phyloP scores from a whole-genome alignment of 2,113 vertebrate genomes.

The Megalops atlanticus region DNA sequence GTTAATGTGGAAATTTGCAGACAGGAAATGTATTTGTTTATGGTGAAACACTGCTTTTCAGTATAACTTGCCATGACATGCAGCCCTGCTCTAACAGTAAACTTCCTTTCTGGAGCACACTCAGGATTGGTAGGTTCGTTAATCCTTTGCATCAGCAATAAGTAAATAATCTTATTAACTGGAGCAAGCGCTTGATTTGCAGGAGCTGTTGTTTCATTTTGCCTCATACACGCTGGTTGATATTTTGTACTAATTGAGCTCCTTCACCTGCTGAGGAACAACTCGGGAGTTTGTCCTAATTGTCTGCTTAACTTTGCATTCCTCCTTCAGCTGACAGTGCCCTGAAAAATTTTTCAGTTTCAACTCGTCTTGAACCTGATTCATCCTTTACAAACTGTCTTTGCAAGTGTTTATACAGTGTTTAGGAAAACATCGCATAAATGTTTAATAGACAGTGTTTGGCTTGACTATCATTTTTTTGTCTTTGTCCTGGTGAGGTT shows the following conservation, averaged over 20 bases:
- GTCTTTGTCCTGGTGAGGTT: too few relatives aligned
- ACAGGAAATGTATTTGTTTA: not conserved
- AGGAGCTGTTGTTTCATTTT: not conserved
- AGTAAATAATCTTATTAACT: not conserved
- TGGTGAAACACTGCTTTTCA: not conserved
- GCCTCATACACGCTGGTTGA: not conserved
- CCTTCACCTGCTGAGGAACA: too few relatives aligned
- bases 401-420: too few relatives aligned
- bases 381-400: too few relatives aligned
- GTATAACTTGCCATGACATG: too few relatives aligned
- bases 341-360: not conserved
- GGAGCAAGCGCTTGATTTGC: not conserved
- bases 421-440: too few relatives aligned
- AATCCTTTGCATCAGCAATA: conserved; percentile 2
- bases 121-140: not conserved
- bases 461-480: too few relatives aligned
- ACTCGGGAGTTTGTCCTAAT: not conserved
- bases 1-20: too few relatives aligned
- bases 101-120: not conserved
- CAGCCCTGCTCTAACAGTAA: not conserved
- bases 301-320: not conserved
- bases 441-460: too few relatives aligned
- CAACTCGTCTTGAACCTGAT: too few relatives aligned
- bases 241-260: not conserved
- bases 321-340: not conserved